Percentiles rank a stretch among this genome's conserved stretches.
Evolutionary conservation across 2,888 invertebrate genomes (phyloP).

Genomic region (Mythimna pallens): DNA sequence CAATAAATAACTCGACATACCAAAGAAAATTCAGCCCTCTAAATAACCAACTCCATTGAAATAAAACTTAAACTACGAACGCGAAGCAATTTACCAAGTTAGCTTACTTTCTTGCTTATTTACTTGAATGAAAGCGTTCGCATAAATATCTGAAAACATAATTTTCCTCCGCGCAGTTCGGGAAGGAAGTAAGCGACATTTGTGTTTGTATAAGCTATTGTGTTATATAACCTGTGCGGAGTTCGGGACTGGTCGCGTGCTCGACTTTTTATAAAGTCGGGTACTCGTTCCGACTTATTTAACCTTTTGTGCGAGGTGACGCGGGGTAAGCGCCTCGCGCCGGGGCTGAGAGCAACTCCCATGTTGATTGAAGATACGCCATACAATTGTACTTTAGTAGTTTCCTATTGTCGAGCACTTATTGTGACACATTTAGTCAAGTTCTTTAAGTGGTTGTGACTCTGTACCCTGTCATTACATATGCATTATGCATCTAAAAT

Average conservation of each 20-base stretch:
- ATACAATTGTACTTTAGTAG: conserved; percentile 61
- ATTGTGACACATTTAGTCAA: conserved; percentile 58
- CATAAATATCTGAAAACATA: conserved; percentile 56
- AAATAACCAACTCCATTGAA: conserved; percentile 52
- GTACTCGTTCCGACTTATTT: conserved; percentile 76
- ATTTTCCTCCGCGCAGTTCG: conserved; percentile 39
- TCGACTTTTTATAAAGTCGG: conserved; percentile 64
- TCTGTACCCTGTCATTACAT: conserved; percentile 39
- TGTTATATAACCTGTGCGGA: conserved; percentile 51
- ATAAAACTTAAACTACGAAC: conserved; percentile 48
- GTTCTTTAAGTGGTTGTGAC: conserved; percentile 26
- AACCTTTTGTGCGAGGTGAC: conserved; percentile 75
- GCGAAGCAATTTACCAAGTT: conserved; percentile 52
- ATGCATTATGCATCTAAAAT: conserved; percentile 43
- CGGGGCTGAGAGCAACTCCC: conserved; percentile 46
- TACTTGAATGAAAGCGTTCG: conserved; percentile 47
- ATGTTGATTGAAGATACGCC: conserved; percentile 64
- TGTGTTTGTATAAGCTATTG: conserved; percentile 53
- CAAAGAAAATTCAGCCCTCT: conserved; percentile 53
- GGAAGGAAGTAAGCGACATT: conserved; percentile 53
- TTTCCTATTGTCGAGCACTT: conserved; percentile 57
- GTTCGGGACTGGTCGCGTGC: conserved; percentile 64
- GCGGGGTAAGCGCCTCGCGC: conserved; percentile 44
- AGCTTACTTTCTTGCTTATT: conserved; percentile 53
- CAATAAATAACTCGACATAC: conserved; percentile 57